Conservation (phyloP, 1,140 invertebrate species). For the Drosophila fuyamai region DNA sequence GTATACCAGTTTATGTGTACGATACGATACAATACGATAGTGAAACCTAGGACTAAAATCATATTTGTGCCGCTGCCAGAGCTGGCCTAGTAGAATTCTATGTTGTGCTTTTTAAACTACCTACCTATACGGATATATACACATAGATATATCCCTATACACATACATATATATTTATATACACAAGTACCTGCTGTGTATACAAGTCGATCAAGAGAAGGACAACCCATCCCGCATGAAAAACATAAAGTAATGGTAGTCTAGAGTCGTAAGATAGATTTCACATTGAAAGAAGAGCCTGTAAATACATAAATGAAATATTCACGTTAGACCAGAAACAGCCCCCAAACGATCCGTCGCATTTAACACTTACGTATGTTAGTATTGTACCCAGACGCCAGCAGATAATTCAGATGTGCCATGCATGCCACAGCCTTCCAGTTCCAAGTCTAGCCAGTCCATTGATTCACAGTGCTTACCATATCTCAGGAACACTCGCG, state of each 20-base stretch:
- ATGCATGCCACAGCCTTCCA: slow-evolving; percentile 65
- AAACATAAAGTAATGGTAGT: slow-evolving; percentile 16
- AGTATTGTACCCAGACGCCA: slow-evolving; percentile 37
- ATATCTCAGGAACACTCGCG: slow-evolving; percentile 71
- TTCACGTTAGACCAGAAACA: slow-evolving; percentile 23
- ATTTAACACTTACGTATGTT: slow-evolving; percentile 44
- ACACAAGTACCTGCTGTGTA: slow-evolving; percentile 77
- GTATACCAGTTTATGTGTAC: slow-evolving; percentile 82
- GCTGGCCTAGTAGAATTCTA: slow-evolving; percentile 66
- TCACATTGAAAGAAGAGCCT: slow-evolving; percentile 50
- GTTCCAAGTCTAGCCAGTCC: slow-evolving; percentile 48
- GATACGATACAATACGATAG: slow-evolving; percentile 67
- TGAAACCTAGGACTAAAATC: slow-evolving; percentile 59
- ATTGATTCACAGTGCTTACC: slow-evolving; percentile 53
- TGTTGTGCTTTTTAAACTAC: slow-evolving; percentile 68
- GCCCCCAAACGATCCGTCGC: slow-evolving; percentile 49
- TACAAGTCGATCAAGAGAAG: slow-evolving; percentile 45
- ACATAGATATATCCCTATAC: slow-evolving; percentile 31
- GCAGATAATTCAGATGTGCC: slow-evolving; percentile 75
- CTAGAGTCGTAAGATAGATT: slow-evolving; percentile 43
- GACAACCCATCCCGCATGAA: slow-evolving; percentile 27
- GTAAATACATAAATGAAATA: slow-evolving; percentile 41
- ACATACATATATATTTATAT: slow-evolving; percentile 51
- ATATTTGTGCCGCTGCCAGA: slow-evolving; percentile 46
- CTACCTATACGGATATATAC: slow-evolving; percentile 14